Conservation (phyloP, 2,113 vertebrate genomes). For the Heloderma charlesbogerti region DNA sequence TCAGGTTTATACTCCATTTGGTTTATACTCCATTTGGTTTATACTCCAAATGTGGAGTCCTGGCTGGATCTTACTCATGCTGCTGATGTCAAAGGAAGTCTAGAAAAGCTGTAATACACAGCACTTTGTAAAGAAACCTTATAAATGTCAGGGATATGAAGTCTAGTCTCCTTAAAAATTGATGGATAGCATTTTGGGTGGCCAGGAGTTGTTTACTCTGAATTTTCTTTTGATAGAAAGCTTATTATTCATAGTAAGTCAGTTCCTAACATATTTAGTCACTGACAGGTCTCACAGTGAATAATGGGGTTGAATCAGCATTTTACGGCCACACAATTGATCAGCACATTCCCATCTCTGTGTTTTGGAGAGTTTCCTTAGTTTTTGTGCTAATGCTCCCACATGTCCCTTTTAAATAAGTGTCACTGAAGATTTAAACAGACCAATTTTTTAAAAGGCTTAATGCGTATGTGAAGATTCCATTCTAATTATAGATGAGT, state of each 20-base stretch:
- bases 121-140: slow-evolving; percentile 31
- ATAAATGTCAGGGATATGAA: slow-evolving; percentile 13
- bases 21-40: too few relatives aligned
- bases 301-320: neutral
- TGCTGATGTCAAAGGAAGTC: slow-evolving; percentile 1
- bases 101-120: slow-evolving; percentile 19
- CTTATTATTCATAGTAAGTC: neutral
- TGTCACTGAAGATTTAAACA: too few relatives aligned
- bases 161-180: neutral
- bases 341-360: neutral
- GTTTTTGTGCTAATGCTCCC: neutral
- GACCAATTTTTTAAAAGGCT: too few relatives aligned
- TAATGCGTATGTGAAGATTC: too few relatives aligned
- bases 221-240: neutral
- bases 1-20: neutral
- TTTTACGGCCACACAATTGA: neutral
- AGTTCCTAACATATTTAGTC: neutral
- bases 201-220: neutral
- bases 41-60: neutral
- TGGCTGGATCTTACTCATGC: neutral
- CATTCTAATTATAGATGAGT: too few relatives aligned
- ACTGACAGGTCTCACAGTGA: neutral
- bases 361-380: neutral
- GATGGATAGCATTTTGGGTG: neutral
- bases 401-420: neutral